Conservation (phyloP, 2,113 vertebrate species). For the Tautogolabrus adspersus region DNA sequence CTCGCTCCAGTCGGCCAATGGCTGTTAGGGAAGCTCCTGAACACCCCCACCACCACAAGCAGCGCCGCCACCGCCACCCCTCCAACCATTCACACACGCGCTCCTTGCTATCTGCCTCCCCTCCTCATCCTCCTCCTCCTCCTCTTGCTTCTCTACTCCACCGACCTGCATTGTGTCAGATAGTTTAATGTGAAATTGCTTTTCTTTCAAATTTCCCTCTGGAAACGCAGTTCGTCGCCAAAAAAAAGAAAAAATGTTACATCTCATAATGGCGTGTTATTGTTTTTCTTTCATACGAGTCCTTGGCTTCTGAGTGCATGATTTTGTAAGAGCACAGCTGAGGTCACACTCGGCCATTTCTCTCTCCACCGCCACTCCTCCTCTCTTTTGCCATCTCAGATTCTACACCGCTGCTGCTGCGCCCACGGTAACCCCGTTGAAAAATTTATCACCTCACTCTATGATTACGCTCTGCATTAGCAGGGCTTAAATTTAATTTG, state of each 20-base stretch:
- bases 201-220: conserved; percentile 80
- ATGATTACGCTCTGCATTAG: conserved; percentile 73
- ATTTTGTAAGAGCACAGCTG: conserved; percentile 32
- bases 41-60: not conserved
- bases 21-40: conserved; percentile 70
- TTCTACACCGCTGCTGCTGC: conserved; percentile 51
- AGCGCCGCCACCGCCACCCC: not conserved
- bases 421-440: conserved; percentile 68
- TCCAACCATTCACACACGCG: conserved; percentile 36
- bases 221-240: conserved; percentile 65
- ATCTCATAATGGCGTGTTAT: conserved; percentile 70
- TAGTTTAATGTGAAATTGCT: conserved; percentile 83
- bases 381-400: conserved; percentile 39
- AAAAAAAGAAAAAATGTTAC: conserved; percentile 46
- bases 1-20: conserved; percentile 74
- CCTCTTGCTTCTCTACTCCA: conserved; percentile 33
- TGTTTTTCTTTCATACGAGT: conserved; percentile 77
- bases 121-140: not conserved
- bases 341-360: conserved; percentile 59
- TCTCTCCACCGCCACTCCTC: not conserved
- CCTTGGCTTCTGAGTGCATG: conserved; percentile 59
- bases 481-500: conserved; percentile 74
- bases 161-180: conserved; percentile 78
- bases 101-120: conserved; percentile 28
- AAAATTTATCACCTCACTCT: conserved; percentile 68